These are phyloP conservation scores for Vesta saturnalis DNA, from an alignment of 2,888 invertebrate species.

Conservation along the genomic window DNA sequence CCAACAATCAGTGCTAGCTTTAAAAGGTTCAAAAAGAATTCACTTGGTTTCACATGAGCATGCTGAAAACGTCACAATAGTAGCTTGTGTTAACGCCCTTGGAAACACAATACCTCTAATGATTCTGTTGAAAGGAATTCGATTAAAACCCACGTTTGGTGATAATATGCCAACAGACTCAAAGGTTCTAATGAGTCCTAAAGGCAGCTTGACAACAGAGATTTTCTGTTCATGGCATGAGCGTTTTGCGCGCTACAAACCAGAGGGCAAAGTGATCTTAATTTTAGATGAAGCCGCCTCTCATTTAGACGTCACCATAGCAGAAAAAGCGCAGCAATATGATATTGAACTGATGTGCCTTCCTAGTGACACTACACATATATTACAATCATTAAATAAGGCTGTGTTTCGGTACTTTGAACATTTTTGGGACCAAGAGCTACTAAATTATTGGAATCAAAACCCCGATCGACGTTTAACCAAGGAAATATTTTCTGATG, in stretches of 20 bases:
- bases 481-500: no score
- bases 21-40: no score
- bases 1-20: no score
- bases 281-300: no score
- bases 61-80: conserved; percentile 48
- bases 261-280: conserved; percentile 41
- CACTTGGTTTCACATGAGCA: no score
- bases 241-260: conserved; percentile 39
- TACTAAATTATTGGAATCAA: conserved; percentile 49
- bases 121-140: conserved; percentile 27
- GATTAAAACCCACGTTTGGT: no score
- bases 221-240: background rate
- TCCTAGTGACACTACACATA: conserved; percentile 55
- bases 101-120: conserved; percentile 40
- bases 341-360: conserved; percentile 52
- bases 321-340: conserved; percentile 47
- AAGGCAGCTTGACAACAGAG: background rate
- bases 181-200: no score
- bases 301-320: no score
- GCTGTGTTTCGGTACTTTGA: no score
- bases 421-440: conserved; percentile 53
- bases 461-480: conserved; percentile 38
- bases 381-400: no score
- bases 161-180: no score
- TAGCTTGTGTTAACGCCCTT: conserved; percentile 45